phyloP scores from a whole-genome alignment of 2,888 invertebrate genomes.

The Empis stercorea region DNA sequence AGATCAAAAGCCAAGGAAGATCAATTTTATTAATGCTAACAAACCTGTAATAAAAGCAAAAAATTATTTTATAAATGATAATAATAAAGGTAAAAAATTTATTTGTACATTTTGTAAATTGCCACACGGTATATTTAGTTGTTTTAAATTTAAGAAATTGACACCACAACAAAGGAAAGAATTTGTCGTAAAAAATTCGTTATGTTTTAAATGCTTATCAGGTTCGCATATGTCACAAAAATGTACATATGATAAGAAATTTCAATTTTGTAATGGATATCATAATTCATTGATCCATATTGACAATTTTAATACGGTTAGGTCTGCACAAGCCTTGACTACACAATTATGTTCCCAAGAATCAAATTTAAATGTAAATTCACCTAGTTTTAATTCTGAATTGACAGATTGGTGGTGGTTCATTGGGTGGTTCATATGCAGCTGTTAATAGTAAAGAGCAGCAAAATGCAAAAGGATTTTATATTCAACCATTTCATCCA shows the following conservation, averaged over 20 bases:
- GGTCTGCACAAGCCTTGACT: no score
- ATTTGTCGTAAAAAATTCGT: neutral
- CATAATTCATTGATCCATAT: neutral
- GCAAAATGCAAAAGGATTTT: no score
- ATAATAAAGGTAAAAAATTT: neutral
- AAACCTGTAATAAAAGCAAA: neutral
- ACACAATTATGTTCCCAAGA: no score
- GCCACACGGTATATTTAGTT: neutral
- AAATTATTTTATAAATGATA: neutral
- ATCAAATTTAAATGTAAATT: no score
- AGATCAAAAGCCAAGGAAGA: neutral
- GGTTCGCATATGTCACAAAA: neutral
- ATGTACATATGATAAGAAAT: neutral
- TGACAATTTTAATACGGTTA: neutral
- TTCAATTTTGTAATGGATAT: neutral
- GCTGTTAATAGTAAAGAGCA: no score
- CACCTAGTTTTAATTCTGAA: no score
- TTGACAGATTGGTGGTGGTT: no score
- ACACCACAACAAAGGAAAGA: neutral
- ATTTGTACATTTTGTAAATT: neutral
- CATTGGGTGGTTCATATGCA: no score
- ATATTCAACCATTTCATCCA: no score
- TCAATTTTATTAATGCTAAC: neutral
- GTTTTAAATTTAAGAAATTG: neutral
- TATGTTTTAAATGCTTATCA: neutral